Evolutionary conservation across 2,888 invertebrate genomes (phyloP).

Genomic region (Mesorhabditis spiculigera): DNA sequence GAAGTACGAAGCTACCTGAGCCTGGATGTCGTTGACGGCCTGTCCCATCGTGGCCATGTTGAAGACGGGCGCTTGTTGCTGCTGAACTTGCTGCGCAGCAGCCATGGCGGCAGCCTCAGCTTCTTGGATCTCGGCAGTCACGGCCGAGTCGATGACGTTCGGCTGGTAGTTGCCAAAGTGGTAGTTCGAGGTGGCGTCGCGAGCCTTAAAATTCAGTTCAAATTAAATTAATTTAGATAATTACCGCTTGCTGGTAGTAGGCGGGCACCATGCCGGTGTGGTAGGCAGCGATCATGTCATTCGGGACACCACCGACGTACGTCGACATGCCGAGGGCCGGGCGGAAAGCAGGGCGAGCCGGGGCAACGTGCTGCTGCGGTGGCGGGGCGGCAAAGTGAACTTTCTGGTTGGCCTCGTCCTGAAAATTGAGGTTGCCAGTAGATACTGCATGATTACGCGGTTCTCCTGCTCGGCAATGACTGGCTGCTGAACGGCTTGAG

Average conservation of each 20-base stretch:
- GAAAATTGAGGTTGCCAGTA: too few species aligned
- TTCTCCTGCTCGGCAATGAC: too few species aligned
- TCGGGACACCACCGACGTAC: not conserved
- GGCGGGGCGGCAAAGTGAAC: too few species aligned
- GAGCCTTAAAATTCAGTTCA: not conserved
- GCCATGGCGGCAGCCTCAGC: too few species aligned
- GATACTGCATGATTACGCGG: too few species aligned
- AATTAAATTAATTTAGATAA: not conserved
- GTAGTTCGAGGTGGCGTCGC: not conserved
- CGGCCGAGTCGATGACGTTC: not conserved
- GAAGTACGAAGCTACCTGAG: not conserved
- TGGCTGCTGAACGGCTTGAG: not conserved
- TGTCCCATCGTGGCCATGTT: not conserved
- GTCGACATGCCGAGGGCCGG: not conserved
- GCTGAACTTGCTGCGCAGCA: not conserved
- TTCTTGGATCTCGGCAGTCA: not conserved
- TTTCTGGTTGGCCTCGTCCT: too few species aligned
- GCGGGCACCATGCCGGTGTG: not conserved
- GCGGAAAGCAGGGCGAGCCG: too few species aligned
- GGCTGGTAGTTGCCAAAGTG: not conserved
- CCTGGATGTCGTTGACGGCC: not conserved
- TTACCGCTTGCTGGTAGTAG: not conserved
- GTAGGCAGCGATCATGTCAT: not conserved
- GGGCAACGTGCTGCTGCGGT: too few species aligned
- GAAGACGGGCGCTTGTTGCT: not conserved